Evolutionary conservation across 2,113 vertebrate genomes (phyloP).

Genomic region (Malurus melanocephalus): DNA sequence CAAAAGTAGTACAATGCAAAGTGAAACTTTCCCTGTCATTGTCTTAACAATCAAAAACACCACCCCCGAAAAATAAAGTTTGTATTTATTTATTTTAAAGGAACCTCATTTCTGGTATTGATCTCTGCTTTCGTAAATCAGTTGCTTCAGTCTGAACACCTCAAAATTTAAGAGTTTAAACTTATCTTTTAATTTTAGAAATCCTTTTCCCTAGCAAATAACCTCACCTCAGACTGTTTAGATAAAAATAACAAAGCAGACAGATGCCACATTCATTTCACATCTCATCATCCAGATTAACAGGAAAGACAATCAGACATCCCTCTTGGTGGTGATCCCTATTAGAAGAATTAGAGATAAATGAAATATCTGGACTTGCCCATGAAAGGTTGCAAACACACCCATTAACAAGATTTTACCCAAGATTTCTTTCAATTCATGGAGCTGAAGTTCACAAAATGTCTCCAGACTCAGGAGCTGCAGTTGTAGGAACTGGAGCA

Average conservation of each 20-base stretch:
- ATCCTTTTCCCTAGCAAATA: neutral
- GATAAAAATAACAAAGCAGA: neutral
- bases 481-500: fast-evolving
- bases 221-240: neutral
- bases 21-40: neutral
- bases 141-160: neutral
- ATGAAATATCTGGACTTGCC: neutral
- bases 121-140: neutral
- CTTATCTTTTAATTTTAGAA: neutral
- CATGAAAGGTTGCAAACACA: neutral
- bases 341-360: neutral
- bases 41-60: neutral
- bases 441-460: neutral
- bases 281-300: neutral
- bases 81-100: neutral
- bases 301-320: neutral
- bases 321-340: neutral
- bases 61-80: fast-evolving
- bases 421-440: neutral
- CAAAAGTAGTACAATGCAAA: fast-evolving
- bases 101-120: neutral
- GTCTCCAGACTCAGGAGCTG: neutral
- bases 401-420: neutral
- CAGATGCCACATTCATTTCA: neutral
- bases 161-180: neutral